Conservation (phyloP, 1,140 invertebrate genomes). For the Helicoverpa zea region DNA sequence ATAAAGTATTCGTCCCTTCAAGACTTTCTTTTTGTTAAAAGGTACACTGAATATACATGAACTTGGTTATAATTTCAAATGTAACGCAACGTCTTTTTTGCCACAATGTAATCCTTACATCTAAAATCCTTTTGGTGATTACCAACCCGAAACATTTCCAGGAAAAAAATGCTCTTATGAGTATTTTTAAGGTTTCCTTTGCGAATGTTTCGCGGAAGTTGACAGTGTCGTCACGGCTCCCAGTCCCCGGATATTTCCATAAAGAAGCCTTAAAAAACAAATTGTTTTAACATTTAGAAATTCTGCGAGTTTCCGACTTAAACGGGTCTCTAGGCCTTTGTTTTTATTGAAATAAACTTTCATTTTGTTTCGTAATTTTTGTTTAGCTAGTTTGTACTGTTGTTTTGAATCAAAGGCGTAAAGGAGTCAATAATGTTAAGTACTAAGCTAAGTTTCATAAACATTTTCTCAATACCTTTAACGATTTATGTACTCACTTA, state of each 20-base stretch:
- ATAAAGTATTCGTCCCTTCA: neutral
- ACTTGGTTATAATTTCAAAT: slow-evolving; percentile 20
- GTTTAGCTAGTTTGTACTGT: slow-evolving; percentile 11
- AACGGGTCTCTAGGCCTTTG: slow-evolving; percentile 46
- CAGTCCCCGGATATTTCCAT: slow-evolving; percentile 58
- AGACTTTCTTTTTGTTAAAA: neutral
- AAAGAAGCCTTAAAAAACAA: slow-evolving; percentile 69
- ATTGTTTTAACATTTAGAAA: slow-evolving; percentile 67
- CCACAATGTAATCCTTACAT: neutral
- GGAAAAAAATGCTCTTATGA: slow-evolving; percentile 21
- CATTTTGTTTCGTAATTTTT: slow-evolving; percentile 33
- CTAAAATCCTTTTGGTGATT: neutral
- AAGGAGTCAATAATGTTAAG: neutral
- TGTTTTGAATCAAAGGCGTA: slow-evolving; percentile 1
- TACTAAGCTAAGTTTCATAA: no score
- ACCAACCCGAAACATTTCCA: slow-evolving; percentile 1
- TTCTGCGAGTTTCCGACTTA: slow-evolving; percentile 57
- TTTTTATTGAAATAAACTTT: slow-evolving; percentile 46
- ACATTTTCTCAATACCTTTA: no score
- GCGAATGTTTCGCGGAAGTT: slow-evolving; percentile 53
- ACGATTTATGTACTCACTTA: no score
- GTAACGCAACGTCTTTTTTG: neutral
- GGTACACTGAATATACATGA: neutral
- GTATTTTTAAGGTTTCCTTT: slow-evolving; percentile 33
- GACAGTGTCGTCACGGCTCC: slow-evolving; percentile 58